Conservation (phyloP, 1,140 invertebrate genomes). For the Gryllus bimaculatus region DNA sequence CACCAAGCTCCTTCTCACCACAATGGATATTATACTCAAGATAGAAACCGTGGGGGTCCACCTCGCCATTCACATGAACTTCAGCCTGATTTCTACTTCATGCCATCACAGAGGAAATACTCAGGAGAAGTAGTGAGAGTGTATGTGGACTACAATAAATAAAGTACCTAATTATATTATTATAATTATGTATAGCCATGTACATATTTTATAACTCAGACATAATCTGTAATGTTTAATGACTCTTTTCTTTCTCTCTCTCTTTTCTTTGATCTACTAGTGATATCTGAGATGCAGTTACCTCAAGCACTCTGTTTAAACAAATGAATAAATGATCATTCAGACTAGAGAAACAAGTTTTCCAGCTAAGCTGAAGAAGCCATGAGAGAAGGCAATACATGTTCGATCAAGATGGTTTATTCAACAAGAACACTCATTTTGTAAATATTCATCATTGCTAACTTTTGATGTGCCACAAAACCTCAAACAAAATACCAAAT, state of each 20-base stretch:
- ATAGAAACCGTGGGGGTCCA: slow-evolving; percentile 28
- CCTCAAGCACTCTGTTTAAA: not conserved
- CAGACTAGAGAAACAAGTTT: slow-evolving; percentile 1
- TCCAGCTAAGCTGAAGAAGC: not conserved
- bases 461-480: not conserved
- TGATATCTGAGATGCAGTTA: not conserved
- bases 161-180: not conserved
- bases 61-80: slow-evolving; percentile 30
- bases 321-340: not conserved
- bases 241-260: not conserved
- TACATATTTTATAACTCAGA: not conserved
- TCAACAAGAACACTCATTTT: not conserved
- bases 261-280: not conserved
- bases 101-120: slow-evolving; percentile 87
- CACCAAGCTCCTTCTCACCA: slow-evolving; percentile 29
- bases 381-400: not conserved
- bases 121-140: slow-evolving; percentile 86
- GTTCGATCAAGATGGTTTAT: not conserved
- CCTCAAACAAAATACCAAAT: not conserved
- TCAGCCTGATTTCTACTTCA: slow-evolving; percentile 86
- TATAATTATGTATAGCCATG: not conserved
- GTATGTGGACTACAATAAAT: slow-evolving; percentile 71
- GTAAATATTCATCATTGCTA: not conserved
- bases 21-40: slow-evolving; percentile 43
- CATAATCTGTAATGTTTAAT: not conserved